Evolutionary conservation across 2,113 vertebrate genomes (phyloP).

Genomic region (Tauraco erythrolophus): DNA sequence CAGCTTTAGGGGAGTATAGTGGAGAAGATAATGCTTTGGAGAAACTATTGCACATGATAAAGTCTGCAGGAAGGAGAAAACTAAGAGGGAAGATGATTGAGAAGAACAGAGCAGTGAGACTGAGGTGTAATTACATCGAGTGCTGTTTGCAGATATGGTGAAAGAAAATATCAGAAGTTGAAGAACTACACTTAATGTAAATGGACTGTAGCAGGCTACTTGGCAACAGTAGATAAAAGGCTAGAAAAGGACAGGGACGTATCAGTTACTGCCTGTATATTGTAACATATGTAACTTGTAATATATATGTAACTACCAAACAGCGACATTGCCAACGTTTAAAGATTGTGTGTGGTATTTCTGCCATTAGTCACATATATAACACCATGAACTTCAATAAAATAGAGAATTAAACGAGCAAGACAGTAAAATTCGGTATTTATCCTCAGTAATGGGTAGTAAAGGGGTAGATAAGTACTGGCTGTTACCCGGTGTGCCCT

Average conservation of each 20-base stretch:
- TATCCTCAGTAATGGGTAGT: background rate
- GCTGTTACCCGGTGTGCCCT: background rate
- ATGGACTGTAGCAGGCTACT: background rate
- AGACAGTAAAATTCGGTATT: background rate
- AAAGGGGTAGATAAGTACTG: background rate
- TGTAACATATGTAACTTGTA: no score
- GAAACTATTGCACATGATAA: background rate
- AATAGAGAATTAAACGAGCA: background rate
- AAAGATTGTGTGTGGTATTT: background rate
- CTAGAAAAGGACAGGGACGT: background rate
- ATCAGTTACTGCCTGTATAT: accelerated
- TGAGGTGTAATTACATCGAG: background rate
- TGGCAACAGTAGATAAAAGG: background rate
- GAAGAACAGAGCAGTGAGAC: background rate
- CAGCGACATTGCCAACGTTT: background rate
- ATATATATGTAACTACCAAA: background rate
- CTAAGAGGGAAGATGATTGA: background rate
- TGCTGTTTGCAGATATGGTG: background rate
- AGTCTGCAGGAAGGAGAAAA: background rate
- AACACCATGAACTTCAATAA: background rate
- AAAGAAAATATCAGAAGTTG: background rate
- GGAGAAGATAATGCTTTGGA: background rate
- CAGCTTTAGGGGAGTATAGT: background rate
- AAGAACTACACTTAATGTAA: background rate
- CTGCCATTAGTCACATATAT: background rate